Conservation (phyloP, 2,888 invertebrate genomes). For the Cabera pusaria region DNA sequence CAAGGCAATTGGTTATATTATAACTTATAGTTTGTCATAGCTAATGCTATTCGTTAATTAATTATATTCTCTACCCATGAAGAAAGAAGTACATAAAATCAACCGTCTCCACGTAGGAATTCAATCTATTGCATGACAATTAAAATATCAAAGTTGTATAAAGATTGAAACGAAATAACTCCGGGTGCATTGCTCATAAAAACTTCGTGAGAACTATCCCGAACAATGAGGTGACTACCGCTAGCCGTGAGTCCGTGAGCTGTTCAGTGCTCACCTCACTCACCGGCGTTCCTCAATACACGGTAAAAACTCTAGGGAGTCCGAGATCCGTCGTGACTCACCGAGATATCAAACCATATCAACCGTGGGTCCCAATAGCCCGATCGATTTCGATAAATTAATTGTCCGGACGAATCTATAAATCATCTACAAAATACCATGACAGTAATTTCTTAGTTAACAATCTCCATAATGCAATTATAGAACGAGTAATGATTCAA, state of each 20-base stretch:
- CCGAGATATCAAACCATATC: conserved; percentile 48
- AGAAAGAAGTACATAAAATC: no score
- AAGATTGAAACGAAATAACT: conserved; percentile 59
- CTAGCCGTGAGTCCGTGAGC: conserved; percentile 48
- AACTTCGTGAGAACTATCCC: conserved; percentile 66
- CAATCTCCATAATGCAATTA: conserved; percentile 33
- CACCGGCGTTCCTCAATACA: conserved; percentile 50
- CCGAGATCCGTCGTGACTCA: conserved; percentile 61
- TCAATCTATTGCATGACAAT: conserved; percentile 39
- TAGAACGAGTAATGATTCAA: conserved; percentile 23
- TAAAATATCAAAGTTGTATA: conserved; percentile 54
- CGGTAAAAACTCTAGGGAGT: conserved; percentile 48
- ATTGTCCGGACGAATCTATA: conserved; percentile 39
- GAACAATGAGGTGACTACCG: conserved; percentile 57
- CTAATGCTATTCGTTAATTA: no score
- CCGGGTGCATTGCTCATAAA: conserved; percentile 61
- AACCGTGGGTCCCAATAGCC: conserved; percentile 45
- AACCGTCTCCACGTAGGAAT: conserved; percentile 14
- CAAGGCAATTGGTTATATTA: no score
- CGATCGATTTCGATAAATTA: conserved; percentile 47
- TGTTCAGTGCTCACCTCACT: conserved; percentile 46
- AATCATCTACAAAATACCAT: conserved; percentile 28
- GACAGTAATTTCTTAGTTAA: conserved; percentile 31
- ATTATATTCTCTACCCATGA: no score
- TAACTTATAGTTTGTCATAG: no score